These are phyloP conservation scores for Neosalanx taihuensis DNA, from an alignment of 2,797 vertebrate species.

Conservation along the genomic window DNA sequence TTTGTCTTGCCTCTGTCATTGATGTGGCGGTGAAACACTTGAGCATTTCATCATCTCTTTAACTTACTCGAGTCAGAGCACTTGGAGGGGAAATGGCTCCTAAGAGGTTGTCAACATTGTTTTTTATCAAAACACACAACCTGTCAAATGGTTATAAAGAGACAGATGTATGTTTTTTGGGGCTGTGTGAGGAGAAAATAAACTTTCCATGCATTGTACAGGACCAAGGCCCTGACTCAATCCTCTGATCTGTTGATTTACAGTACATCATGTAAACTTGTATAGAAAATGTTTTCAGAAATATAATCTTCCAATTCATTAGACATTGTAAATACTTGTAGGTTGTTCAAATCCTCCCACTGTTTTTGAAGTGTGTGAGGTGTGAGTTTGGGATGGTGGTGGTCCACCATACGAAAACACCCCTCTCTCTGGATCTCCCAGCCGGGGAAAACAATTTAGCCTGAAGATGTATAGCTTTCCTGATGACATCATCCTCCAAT, in stretches of 20 bases:
- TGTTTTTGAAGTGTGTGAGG: neutral
- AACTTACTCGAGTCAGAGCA: conserved; percentile 29
- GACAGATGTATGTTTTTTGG: conserved; percentile 7
- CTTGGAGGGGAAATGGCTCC: conserved; percentile 12
- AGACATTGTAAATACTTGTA: neutral
- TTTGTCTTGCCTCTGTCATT: conserved; percentile 47
- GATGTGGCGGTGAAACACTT: conserved; percentile 48
- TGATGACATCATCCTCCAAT: too few species aligned
- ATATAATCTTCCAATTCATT: neutral
- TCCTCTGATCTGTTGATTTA: neutral
- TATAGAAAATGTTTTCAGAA: neutral
- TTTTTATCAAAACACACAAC: conserved; percentile 3
- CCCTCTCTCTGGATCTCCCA: neutral
- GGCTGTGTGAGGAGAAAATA: neutral
- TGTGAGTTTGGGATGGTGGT: neutral
- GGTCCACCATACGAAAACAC: conserved; percentile 11
- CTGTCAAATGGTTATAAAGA: conserved; percentile 18
- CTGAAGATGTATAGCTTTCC: neutral
- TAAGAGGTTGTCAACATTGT: neutral
- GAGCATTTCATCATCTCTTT: conserved; percentile 35
- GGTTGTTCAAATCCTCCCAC: neutral
- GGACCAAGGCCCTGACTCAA: neutral
- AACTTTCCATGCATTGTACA: neutral
- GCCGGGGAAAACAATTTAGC: neutral
- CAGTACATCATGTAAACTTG: neutral